Evolutionary conservation across 2,888 invertebrate species (phyloP), one percentile per base, ranked within the genome.

Genomic region (Allygus modestus): DNA sequence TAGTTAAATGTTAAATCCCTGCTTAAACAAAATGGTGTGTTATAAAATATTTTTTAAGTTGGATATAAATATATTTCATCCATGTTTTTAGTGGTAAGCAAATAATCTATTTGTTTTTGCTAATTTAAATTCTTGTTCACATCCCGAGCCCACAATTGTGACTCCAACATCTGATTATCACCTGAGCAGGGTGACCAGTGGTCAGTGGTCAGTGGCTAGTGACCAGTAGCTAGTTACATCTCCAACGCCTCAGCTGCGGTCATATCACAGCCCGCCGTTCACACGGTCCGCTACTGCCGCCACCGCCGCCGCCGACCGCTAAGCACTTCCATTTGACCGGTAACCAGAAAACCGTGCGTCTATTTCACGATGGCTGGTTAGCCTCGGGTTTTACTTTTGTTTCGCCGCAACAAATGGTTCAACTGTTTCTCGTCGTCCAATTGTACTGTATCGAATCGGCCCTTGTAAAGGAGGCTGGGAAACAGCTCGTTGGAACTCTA

Each of bases 331-430:
- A 65, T 65, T 65, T 65, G 65, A 65, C 65, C 65, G 28, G 65
- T 65, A 65, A 65, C 65, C 65, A 65, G 65, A 65, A 65, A 65
- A 65, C 65, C 65, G 65, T 65, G 65, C 65, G 65, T 65, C 65
- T 65, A 65, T 65, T 65, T 65, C 65, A 65, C 65, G 65, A 65
- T 65, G 65, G 65, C 65, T 65, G 65, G 65, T 65, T 65, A 65
- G 65, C 65, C 65, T 65, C 65, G 65, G 65, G 31, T 65, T 65
- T 65, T 28, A 31, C 65, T 65, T 65, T 65, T 65, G 65, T 65
- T 65, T 65, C 65, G 65, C 65, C 65, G 65, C 65, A 65, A 65
- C 65, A 65, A 65, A 28, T 65, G 65, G 65, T 65, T 65, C 65
- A 65, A 65, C 65, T 65, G 65, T 28, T 65, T 65, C 65, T 31